Conservation (phyloP, 2,797 vertebrate species). For the Lepilemur ruficaudatus region DNA sequence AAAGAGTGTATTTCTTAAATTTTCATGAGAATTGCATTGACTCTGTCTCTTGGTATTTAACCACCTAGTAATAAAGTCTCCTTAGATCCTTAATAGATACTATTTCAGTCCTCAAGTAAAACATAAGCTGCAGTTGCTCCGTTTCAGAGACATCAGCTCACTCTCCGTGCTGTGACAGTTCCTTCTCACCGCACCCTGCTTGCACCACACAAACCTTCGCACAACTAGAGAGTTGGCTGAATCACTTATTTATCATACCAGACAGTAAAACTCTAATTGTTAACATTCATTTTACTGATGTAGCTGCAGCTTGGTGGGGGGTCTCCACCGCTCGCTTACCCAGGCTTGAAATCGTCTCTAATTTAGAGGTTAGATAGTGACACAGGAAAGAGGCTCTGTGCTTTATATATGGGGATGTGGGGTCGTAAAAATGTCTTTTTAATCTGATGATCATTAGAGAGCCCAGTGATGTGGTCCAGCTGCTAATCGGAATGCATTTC, state of each 20-base stretch:
- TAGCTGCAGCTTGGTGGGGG: background rate
- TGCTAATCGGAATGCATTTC: background rate
- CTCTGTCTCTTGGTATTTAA: background rate
- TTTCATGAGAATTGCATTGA: background rate
- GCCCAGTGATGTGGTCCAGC: background rate
- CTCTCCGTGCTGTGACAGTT: fast-evolving
- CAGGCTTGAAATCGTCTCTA: background rate
- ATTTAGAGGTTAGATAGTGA: conserved; percentile 44
- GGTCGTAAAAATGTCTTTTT: conserved; percentile 59
- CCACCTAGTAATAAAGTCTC: background rate
- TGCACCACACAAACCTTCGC: background rate
- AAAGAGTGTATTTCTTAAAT: background rate
- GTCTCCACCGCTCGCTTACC: background rate
- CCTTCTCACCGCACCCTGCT: fast-evolving
- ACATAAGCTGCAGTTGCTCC: fast-evolving
- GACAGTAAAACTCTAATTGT: background rate
- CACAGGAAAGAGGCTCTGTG: background rate
- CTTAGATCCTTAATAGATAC: background rate
- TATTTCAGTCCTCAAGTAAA: background rate
- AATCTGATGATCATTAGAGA: conserved; percentile 45
- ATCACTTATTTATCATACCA: background rate
- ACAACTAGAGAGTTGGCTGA: background rate
- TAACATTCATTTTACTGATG: background rate
- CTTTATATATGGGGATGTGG: background rate
- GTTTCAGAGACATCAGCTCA: fast-evolving